Evolutionary conservation across 2,113 vertebrate genomes (phyloP), one percentile per base, ranked within the genome.

Genomic region (Dermatemys mawii): DNA sequence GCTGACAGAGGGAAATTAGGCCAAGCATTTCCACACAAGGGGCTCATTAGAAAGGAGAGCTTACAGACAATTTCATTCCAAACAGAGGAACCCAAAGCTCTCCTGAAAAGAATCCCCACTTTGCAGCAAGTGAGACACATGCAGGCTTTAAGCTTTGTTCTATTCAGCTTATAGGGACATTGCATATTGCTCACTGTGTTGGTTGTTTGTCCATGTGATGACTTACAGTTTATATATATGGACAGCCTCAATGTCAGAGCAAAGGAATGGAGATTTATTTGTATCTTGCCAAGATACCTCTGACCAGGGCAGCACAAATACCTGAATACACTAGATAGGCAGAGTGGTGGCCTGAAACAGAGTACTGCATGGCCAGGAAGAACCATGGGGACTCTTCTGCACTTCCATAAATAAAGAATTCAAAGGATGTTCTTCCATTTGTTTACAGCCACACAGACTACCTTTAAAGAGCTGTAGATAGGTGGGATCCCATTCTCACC

Each of bases 381-480:
- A 91, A 79, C 6, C 32, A 6, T 53, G 24, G 48, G 50, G 78
- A 16, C 17, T 8, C 35, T 91, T 21, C 86, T 83, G 16, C 13
- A 48, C 44, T 60, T 70, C 49, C 5, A 1, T 17, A 41, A 70
- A 46, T 3, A 88, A 5, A 3, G 17, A 24, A 55, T 17, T 67
- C 35, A 21, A 19, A 38, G n/a, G 63, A 67, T 67, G 19, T 67
- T 67, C 35, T 17, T 67, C 63, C 63, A 26, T 76, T 48, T 87
- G 38, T 90, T 67, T 49, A 12, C 54, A 90, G 46, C 10, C 46
- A 86, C 46, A 6, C 70, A 57, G 17, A 24, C 21, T 54, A 67
- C 8, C 1, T 67, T 0, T 2, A 78, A 48, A 2, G 38, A 22
- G n/a, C 9, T 16, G 24, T 24, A 0, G 49, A 16, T 12, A 63